These are phyloP conservation scores for Hypocryptadius cinnamomeus DNA, from an alignment of 2,113 vertebrate species.

Conservation along the genomic window DNA sequence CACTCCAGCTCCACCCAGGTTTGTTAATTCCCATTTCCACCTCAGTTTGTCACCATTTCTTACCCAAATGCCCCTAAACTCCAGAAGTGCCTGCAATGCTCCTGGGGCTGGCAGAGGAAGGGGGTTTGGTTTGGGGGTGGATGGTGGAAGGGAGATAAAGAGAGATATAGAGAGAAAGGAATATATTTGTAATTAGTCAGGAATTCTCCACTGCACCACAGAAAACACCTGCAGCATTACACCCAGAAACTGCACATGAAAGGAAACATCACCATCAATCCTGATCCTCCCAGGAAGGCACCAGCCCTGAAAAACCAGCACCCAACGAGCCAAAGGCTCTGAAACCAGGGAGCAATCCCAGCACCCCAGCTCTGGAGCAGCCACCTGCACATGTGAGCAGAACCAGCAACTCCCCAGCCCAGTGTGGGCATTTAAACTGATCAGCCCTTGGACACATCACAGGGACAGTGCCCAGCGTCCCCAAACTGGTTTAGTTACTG, in stretches of 20 bases:
- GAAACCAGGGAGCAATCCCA: neutral
- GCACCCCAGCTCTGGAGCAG: neutral
- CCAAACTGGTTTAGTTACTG: neutral
- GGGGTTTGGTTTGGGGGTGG: no score
- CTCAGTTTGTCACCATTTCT: neutral
- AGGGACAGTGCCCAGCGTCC: rapidly evolving
- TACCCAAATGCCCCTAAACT: neutral
- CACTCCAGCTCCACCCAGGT: neutral
- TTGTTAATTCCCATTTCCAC: neutral
- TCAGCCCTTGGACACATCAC: neutral
- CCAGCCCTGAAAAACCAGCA: neutral
- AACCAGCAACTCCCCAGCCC: neutral
- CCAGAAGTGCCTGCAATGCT: neutral
- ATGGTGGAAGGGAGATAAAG: neutral
- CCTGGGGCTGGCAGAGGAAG: neutral
- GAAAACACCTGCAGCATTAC: neutral
- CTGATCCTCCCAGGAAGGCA: neutral
- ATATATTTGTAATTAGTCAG: neutral
- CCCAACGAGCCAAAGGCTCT: neutral
- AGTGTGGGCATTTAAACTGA: no score
- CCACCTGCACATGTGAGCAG: neutral
- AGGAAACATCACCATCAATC: neutral
- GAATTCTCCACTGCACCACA: neutral
- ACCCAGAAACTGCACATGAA: neutral
- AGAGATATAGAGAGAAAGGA: neutral